Evolutionary conservation across 2,113 vertebrate species (phyloP).

Genomic region (Caranx melampygus): DNA sequence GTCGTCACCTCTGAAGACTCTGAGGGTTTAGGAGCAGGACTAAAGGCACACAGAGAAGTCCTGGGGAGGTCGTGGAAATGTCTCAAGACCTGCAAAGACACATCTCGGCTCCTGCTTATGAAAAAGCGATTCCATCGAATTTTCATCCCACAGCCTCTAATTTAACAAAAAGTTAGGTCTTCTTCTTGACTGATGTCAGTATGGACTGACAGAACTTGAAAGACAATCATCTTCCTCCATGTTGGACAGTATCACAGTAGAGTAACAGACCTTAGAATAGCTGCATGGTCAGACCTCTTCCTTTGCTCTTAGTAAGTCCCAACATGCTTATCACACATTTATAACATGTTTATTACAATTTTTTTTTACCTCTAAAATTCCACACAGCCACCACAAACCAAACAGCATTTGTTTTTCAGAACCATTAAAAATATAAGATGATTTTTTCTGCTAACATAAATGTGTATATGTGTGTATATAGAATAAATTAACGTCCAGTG

Average conservation of each 20-base stretch:
- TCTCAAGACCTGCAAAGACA: conserved; percentile 19
- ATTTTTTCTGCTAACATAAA: conserved; percentile 64
- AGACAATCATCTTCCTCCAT: conserved; percentile 42
- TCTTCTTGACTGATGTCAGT: conserved; percentile 10
- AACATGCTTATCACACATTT: conserved; percentile 33
- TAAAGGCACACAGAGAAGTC: conserved; percentile 6
- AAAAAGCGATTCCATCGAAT: not conserved
- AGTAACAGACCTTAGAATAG: conserved; percentile 21
- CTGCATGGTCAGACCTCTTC: conserved; percentile 28
- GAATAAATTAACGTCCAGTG: conserved; percentile 78
- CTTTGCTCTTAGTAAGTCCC: conserved; percentile 53
- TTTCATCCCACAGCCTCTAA: conserved; percentile 17
- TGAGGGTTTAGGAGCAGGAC: conserved; percentile 15
- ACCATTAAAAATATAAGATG: conserved; percentile 36
- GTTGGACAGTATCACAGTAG: conserved; percentile 17
- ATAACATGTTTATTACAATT: conserved; percentile 27
- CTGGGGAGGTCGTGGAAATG: conserved; percentile 22
- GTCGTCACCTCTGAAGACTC: not conserved
- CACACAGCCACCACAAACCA: conserved; percentile 18
- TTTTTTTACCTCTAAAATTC: not conserved
- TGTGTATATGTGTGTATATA: conserved; percentile 86
- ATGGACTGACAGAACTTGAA: conserved; percentile 31
- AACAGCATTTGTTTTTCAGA: conserved; percentile 52
- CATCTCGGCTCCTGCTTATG: not conserved
- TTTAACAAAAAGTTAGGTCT: not conserved